phyloP scores from a whole-genome alignment of 2,888 invertebrate genomes.

The Pimpla rufipes region DNA sequence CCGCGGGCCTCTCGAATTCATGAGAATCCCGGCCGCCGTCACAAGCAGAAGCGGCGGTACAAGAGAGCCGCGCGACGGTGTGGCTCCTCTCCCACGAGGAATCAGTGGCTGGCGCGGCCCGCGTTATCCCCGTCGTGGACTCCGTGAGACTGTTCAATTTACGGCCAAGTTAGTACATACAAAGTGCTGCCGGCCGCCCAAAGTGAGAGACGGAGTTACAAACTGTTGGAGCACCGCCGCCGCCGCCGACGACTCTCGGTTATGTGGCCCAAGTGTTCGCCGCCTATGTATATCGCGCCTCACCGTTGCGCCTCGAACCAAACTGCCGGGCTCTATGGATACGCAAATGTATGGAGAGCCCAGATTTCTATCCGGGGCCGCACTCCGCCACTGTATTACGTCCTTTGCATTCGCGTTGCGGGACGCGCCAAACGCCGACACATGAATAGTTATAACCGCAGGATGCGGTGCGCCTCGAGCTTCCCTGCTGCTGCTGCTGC shows the following conservation, averaged over 20 bases:
- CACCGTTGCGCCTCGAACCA: conserved; percentile 48
- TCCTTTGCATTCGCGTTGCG: conserved; percentile 59
- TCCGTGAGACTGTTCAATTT: conserved; percentile 73
- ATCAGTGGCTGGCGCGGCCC: conserved; percentile 68
- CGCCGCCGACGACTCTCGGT: no score
- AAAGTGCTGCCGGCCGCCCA: conserved; percentile 66
- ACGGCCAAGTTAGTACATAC: conserved; percentile 73
- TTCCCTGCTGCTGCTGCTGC: not conserved
- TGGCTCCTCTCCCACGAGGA: conserved; percentile 70
- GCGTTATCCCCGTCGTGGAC: conserved; percentile 23
- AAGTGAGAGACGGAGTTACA: conserved; percentile 58
- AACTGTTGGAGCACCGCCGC: conserved; percentile 24
- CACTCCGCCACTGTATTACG: conserved; percentile 40
- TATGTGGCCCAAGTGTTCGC: not conserved
- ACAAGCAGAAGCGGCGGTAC: conserved; percentile 35
- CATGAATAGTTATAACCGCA: conserved; percentile 65
- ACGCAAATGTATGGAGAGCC: conserved; percentile 52
- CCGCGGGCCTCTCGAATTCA: conserved; percentile 58
- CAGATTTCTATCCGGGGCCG: conserved; percentile 54
- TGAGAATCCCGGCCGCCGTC: conserved; percentile 42
- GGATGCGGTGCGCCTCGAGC: conserved; percentile 39
- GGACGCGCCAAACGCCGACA: conserved; percentile 51
- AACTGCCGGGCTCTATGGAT: conserved; percentile 30
- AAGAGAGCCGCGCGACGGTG: conserved; percentile 4
- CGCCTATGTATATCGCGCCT: conserved; percentile 60